phyloP scores from a whole-genome alignment of 2,888 invertebrate species.

The Phytoseiulus persimilis region DNA sequence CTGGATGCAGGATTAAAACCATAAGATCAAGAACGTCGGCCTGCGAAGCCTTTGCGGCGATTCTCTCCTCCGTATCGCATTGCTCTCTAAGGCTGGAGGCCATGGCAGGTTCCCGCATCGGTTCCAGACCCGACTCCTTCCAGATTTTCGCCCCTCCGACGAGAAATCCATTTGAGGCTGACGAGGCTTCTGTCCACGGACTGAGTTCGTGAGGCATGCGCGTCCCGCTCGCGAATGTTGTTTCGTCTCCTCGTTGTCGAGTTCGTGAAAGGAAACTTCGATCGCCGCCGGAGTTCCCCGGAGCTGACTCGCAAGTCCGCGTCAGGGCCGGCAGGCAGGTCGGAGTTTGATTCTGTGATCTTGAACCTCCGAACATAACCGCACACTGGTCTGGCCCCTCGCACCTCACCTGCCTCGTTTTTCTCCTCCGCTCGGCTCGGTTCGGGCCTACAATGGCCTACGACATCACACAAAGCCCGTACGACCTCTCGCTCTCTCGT shows the following conservation, averaged over 20 bases:
- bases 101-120: too few species aligned
- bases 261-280: neutral
- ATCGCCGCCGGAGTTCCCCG: neutral
- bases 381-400: neutral
- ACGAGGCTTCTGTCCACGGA: too few species aligned
- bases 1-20: neutral
- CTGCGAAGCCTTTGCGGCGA: neutral
- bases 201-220: too few species aligned
- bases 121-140: too few species aligned
- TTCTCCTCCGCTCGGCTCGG: neutral
- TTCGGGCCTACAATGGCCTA: neutral
- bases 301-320: neutral
- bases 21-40: neutral
- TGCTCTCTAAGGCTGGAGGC: neutral
- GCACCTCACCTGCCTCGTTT: slow-evolving; percentile 5
- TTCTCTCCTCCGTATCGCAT: neutral
- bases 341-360: neutral
- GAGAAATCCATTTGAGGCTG: too few species aligned
- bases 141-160: too few species aligned
- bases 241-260: neutral
- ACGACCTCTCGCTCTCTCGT: neutral
- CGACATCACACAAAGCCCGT: neutral
- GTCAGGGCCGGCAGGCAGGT: neutral
- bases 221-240: too few species aligned
- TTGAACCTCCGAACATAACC: neutral